Conservation (phyloP, 2,113 vertebrate species). For the Hyla sarda region DNA sequence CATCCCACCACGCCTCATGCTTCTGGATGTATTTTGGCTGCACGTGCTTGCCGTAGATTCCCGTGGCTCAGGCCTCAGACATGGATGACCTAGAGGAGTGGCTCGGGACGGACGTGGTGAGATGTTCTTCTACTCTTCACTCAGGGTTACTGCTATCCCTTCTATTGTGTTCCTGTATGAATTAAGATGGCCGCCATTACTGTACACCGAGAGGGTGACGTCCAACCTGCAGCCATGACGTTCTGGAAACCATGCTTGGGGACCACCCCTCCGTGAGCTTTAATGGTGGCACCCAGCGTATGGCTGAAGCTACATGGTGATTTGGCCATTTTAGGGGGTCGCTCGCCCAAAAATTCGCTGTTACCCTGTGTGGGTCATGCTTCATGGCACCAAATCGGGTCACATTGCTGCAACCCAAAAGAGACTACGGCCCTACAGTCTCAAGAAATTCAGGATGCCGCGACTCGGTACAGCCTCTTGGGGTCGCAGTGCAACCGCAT, state of each 20-base stretch:
- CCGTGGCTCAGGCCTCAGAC: conserved; percentile 92
- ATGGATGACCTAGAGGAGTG: conserved; percentile 99
- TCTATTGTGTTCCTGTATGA: neutral
- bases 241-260: neutral
- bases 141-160: neutral
- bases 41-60: conserved; percentile 84
- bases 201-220: neutral
- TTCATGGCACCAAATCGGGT: too few species aligned
- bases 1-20: conserved; percentile 71
- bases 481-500: too few species aligned
- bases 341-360: too few species aligned
- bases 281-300: neutral
- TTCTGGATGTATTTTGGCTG: conserved; percentile 79
- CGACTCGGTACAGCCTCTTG: too few species aligned
- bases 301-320: too few species aligned
- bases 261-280: neutral
- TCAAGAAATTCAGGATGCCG: too few species aligned
- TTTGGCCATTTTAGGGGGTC: too few species aligned
- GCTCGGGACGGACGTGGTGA: conserved; percentile 99
- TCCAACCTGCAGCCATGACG: neutral
- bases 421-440: too few species aligned
- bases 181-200: neutral
- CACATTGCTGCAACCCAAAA: too few species aligned
- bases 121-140: conserved; percentile 69
- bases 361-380: too few species aligned